A percentile compares a stretch with the other conserved stretches of the same genome.
Evolutionary conservation across 2,797 vertebrate species (phyloP).

Genomic region (Pitangus sulphuratus): DNA sequence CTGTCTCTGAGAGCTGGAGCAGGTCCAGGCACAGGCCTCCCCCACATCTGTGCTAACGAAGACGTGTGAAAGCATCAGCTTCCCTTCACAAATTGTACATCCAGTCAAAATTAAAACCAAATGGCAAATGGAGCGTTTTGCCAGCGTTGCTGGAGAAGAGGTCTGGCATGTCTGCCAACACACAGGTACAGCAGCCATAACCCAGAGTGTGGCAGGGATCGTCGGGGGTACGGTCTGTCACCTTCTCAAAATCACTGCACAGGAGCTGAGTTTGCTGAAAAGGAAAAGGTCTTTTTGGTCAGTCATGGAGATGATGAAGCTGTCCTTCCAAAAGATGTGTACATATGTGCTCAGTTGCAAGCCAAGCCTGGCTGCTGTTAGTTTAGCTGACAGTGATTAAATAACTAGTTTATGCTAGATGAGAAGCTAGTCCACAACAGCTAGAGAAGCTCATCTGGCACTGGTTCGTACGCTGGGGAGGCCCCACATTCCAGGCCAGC

Average conservation of each 20-base stretch:
- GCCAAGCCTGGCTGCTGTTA: not conserved
- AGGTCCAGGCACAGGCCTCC: not conserved
- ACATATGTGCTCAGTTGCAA: fast-evolving
- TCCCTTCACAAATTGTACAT: not conserved
- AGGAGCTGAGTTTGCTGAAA: not conserved
- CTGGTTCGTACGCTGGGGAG: not conserved
- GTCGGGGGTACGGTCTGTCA: not conserved
- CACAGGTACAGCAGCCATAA: not conserved
- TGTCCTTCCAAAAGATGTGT: not conserved
- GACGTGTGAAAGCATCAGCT: not conserved
- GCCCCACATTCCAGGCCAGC: not conserved
- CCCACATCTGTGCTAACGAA: not conserved
- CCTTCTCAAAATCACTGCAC: not conserved
- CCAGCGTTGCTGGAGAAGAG: not conserved
- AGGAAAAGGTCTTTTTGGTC: not conserved
- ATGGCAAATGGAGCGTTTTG: fast-evolving
- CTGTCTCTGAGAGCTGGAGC: not conserved
- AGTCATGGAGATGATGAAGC: fast-evolving
- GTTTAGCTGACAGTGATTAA: not conserved
- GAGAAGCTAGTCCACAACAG: not conserved
- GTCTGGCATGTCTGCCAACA: not conserved
- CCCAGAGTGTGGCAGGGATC: not conserved
- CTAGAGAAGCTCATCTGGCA: not conserved
- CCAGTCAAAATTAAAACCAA: conserved; percentile 24
- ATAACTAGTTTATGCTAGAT: not conserved